phyloP scores from a whole-genome alignment of 2,113 vertebrate genomes.

The Ceyx melanurus region DNA sequence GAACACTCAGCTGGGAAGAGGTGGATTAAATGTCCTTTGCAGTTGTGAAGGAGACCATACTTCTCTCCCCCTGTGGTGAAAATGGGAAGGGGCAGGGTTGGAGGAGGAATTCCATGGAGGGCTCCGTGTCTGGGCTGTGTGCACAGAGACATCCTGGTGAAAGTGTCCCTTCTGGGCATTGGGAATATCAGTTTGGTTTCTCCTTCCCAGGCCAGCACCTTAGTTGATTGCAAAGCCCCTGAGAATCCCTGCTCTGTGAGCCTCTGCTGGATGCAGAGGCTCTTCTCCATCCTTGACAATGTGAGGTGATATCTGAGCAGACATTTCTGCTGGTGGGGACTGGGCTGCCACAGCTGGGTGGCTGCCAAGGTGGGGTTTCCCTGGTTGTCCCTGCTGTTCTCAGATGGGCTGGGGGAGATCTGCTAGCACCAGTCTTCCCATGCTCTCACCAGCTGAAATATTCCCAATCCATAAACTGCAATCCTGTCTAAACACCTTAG shows the following conservation, averaged over 20 bases:
- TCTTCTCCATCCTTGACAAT: neutral
- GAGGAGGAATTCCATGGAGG: neutral
- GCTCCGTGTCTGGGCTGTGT: neutral
- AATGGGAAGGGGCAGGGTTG: neutral
- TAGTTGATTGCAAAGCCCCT: neutral
- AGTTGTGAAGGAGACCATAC: neutral
- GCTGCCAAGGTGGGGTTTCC: neutral
- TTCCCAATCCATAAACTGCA: neutral
- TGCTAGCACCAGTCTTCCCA: neutral
- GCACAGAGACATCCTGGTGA: neutral
- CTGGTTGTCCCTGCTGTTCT: neutral
- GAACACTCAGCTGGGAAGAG: neutral
- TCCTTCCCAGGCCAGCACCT: neutral
- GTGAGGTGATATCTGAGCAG: neutral
- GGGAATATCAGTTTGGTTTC: neutral
- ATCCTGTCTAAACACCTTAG: neutral
- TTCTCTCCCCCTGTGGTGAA: neutral
- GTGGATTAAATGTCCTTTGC: neutral
- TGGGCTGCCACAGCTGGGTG: neutral
- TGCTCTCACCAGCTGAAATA: neutral
- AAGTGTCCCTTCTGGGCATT: neutral
- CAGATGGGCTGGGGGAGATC: neutral
- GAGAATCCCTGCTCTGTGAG: neutral
- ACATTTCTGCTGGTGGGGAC: rapidly evolving
- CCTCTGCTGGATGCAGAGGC: rapidly evolving